phyloP scores from a whole-genome alignment of 1,140 invertebrate genomes.

The Drosophila repleta region DNA sequence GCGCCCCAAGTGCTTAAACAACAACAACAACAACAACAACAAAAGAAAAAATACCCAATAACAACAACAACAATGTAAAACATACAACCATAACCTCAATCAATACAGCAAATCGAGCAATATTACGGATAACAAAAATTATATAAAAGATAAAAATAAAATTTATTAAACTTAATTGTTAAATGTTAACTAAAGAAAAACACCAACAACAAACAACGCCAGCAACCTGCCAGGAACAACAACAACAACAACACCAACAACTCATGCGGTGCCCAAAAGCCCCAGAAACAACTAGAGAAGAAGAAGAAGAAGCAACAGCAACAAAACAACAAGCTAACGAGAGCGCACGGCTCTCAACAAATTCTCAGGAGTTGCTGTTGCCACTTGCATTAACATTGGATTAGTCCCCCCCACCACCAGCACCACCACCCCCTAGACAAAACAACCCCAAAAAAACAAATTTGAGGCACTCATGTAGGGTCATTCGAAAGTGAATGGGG shows the following conservation, averaged over 20 bases:
- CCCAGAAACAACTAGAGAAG: slow-evolving; percentile 13
- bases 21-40: slow-evolving; percentile 38
- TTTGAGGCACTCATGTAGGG: slow-evolving; percentile 47
- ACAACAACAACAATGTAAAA: slow-evolving; percentile 16
- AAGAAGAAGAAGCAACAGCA: slow-evolving; percentile 2
- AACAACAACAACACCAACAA: slow-evolving; percentile 36
- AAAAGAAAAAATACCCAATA: slow-evolving; percentile 10
- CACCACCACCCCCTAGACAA: neutral
- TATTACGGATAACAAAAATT: slow-evolving; percentile 55
- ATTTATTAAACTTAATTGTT: slow-evolving; percentile 57
- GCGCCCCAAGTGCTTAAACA: slow-evolving; percentile 75
- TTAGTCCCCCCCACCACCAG: slow-evolving; percentile 36
- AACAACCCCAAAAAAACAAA: neutral
- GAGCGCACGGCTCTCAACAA: slow-evolving; percentile 19
- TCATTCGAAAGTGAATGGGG: slow-evolving; percentile 11
- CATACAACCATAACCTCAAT: slow-evolving; percentile 73
- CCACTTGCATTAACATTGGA: slow-evolving; percentile 39
- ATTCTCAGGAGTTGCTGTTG: slow-evolving; percentile 39
- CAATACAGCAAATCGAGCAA: slow-evolving; percentile 75
- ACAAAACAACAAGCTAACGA: slow-evolving; percentile 9
- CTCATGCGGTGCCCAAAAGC: slow-evolving; percentile 56
- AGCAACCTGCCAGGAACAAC: slow-evolving; percentile 68
- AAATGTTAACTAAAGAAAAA: slow-evolving; percentile 61
- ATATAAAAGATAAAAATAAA: slow-evolving; percentile 36
- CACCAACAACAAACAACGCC: slow-evolving; percentile 56